Evolutionary conservation across 2,113 vertebrate species (phyloP).

Genomic region (Siniperca chuatsi): DNA sequence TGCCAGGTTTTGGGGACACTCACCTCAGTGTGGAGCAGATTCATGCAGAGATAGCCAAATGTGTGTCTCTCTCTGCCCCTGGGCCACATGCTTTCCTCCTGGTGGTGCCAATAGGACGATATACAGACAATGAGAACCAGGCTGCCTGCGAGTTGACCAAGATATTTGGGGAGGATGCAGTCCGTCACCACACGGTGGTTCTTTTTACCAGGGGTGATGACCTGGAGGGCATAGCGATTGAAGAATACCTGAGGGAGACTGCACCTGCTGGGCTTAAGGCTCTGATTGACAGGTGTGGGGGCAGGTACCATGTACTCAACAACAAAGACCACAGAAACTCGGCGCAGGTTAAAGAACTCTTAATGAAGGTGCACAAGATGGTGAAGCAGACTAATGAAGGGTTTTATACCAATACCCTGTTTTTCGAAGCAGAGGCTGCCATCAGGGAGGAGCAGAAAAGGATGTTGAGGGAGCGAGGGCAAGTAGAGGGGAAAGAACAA

Average conservation of each 20-base stretch:
- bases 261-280: slow-evolving; percentile 68
- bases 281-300: slow-evolving; percentile 80
- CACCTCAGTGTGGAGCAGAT: slow-evolving; percentile 65
- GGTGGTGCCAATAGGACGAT: slow-evolving; percentile 83
- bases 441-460: slow-evolving; percentile 80
- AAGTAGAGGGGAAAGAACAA: slow-evolving; percentile 37
- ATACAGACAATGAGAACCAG: slow-evolving; percentile 74
- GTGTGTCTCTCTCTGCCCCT: slow-evolving; percentile 77
- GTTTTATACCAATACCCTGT: slow-evolving; percentile 80
- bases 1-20: slow-evolving; percentile 87
- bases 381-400: slow-evolving; percentile 53
- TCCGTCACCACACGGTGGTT: slow-evolving; percentile 79
- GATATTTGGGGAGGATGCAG: slow-evolving; percentile 80
- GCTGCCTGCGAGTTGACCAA: slow-evolving; percentile 66
- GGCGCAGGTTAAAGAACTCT: slow-evolving; percentile 74
- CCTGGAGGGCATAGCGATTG: slow-evolving; percentile 70
- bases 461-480: slow-evolving; percentile 63
- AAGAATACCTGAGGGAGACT: slow-evolving; percentile 72
- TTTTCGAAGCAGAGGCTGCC: slow-evolving; percentile 75
- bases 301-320: slow-evolving; percentile 83
- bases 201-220: slow-evolving; percentile 84
- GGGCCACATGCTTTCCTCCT: slow-evolving; percentile 85
- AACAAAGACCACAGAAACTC: slow-evolving; percentile 76
- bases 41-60: slow-evolving; percentile 78
- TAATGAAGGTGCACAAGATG: slow-evolving; percentile 80